phyloP scores from a whole-genome alignment of 37 sponge, comb jelly and placozoan genomes.

The Crambe crambe region DNA sequence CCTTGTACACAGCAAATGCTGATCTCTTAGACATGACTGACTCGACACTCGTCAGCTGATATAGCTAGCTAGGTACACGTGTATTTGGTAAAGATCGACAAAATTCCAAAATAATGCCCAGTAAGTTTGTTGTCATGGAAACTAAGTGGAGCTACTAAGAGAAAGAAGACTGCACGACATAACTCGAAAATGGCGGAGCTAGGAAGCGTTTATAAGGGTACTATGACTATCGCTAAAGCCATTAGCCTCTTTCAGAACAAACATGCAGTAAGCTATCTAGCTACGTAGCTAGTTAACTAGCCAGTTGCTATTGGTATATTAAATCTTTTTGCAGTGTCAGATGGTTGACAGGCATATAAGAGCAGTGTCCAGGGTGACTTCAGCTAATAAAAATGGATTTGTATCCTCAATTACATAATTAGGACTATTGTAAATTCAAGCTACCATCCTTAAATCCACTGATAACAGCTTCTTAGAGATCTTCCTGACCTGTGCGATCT shows the following conservation, averaged over 20 bases:
- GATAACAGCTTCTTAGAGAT: slow-evolving; percentile 60
- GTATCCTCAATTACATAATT: slow-evolving; percentile 54
- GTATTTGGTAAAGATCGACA: not conserved
- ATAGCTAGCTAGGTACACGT: not conserved
- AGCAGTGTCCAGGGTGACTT: slow-evolving; percentile 66
- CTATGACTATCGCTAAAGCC: slow-evolving; percentile 59
- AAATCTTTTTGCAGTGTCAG: slow-evolving; percentile 26
- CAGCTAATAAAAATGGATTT: slow-evolving; percentile 60
- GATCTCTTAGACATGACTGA: too few relatives aligned
- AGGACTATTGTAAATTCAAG: not conserved
- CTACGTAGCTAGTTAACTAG: not conserved
- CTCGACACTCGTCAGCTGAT: not conserved
- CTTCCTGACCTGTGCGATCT: slow-evolving; percentile 56
- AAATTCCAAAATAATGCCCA: not conserved
- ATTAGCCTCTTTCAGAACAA: slow-evolving; percentile 56
- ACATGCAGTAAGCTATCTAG: slow-evolving; percentile 60
- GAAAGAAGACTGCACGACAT: too few relatives aligned
- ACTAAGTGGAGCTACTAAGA: too few relatives aligned
- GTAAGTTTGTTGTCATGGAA: too few relatives aligned
- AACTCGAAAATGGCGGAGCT: not conserved
- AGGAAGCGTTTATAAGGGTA: not conserved
- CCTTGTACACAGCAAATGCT: slow-evolving; percentile 26
- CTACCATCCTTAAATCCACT: not conserved
- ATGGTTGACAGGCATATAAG: slow-evolving; percentile 77
- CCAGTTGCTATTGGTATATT: not conserved